Evolutionary conservation across 2,888 invertebrate species (phyloP).

Genomic region (Drosophila prolongata): DNA sequence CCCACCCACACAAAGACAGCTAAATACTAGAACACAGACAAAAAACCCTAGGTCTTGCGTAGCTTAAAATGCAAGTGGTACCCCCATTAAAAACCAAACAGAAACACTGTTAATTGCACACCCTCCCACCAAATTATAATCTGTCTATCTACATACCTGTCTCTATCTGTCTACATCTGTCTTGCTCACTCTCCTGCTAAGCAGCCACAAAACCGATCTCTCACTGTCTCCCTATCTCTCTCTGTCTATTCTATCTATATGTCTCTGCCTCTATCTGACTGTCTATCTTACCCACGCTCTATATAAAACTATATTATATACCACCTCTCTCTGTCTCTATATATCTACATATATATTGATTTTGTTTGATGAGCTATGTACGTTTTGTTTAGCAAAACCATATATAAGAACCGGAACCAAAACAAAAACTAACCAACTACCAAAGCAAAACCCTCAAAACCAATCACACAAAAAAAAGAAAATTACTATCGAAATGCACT

Average conservation of each 20-base stretch:
- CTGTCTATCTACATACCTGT: slow-evolving; percentile 34
- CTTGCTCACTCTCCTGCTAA: slow-evolving; percentile 39
- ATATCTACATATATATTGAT: slow-evolving; percentile 62
- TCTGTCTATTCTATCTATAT: slow-evolving; percentile 29
- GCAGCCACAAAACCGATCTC: slow-evolving; percentile 35
- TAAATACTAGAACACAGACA: slow-evolving; percentile 4
- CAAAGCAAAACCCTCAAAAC: slow-evolving; percentile 28
- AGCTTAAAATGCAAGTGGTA: slow-evolving; percentile 50
- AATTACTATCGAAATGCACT: slow-evolving; percentile 67
- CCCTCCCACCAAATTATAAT: slow-evolving; percentile 45
- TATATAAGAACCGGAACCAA: slow-evolving; percentile 37
- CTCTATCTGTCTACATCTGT: slow-evolving; percentile 32
- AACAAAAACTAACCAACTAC: slow-evolving; percentile 31
- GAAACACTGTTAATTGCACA: slow-evolving; percentile 43
- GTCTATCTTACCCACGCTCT: slow-evolving; percentile 47
- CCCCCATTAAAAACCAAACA: slow-evolving; percentile 41
- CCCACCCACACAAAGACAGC: slow-evolving; percentile 4
- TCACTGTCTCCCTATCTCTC: slow-evolving; percentile 38
- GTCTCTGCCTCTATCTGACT: slow-evolving; percentile 41
- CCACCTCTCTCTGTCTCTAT: slow-evolving; percentile 49
- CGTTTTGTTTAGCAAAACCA: slow-evolving; percentile 71
- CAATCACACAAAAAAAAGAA: slow-evolving; percentile 31
- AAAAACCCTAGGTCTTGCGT: slow-evolving; percentile 50
- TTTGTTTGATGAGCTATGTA: slow-evolving; percentile 76
- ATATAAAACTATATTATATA: slow-evolving; percentile 62